Conservation (phyloP, 2,113 vertebrate genomes). For the Oreochromis niloticus region DNA sequence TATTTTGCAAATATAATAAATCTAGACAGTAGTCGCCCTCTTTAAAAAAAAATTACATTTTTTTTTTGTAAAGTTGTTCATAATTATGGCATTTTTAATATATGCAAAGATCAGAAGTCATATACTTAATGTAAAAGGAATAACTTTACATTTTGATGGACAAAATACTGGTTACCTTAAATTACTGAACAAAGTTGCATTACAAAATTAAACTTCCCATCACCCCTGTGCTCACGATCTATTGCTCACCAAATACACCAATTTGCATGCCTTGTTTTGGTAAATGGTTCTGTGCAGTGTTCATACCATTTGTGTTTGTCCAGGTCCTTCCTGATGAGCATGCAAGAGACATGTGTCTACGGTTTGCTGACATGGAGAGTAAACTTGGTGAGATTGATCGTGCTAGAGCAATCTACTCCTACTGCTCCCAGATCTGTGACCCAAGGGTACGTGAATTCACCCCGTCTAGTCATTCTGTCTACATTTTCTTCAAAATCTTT, state of each 20-base stretch:
- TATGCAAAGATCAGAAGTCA: background rate
- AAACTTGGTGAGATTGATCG: conserved; percentile 92
- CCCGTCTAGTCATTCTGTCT: background rate
- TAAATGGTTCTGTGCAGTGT: background rate
- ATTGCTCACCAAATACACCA: background rate
- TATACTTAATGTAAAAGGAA: background rate
- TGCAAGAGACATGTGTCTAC: conserved; percentile 86
- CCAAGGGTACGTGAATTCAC: conserved; percentile 74
- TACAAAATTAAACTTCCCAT: background rate
- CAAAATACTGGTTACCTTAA: background rate
- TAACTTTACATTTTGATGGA: background rate
- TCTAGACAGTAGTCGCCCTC: background rate
- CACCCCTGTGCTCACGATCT: background rate
- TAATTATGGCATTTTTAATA: background rate
- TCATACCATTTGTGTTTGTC: background rate
- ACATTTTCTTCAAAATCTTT: background rate
- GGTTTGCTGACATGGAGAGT: conserved; percentile 94
- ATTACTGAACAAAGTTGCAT: background rate
- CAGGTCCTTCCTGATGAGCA: conserved; percentile 87
- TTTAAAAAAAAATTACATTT: background rate
- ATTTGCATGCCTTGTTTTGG: background rate
- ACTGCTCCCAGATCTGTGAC: conserved; percentile 93
- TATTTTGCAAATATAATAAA: background rate
- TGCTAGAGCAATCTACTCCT: conserved; percentile 87
- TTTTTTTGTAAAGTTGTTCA: background rate